Evolutionary conservation across 2,113 vertebrate genomes (phyloP), one percentile per base, ranked within the genome.

Genomic region (Stegostoma tigrinum): DNA sequence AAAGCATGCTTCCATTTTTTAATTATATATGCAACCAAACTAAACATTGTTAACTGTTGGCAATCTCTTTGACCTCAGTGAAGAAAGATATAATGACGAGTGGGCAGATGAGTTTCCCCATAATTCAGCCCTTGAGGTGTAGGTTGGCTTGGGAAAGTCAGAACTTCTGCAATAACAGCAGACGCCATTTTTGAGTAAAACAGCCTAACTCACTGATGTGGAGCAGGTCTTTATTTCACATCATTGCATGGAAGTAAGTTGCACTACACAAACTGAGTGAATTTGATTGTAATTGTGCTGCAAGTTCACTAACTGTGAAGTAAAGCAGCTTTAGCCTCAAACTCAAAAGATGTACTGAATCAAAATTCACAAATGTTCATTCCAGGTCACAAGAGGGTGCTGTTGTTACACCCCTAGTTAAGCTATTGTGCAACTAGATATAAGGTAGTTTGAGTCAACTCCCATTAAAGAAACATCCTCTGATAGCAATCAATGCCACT

Each of bases 381-480:
- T 67, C 64, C n/a, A 66, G 89, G n/a, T 93, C 89, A 93, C 61
- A 66, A 93, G 89, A n/a, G 89, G 89, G 89, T 66, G 89, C 61
- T 66, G 38, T 66, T 38, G 89, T 93, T 38, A 93, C 89, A 93
- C 66, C 89, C 89, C 34, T 93, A 52, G 86, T 89, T 61, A 55
- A 61, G 61, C 61, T 93, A 21, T 66, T 91, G 34, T 64, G 30
- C 34, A 61, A 91, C 61, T 6, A 23, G 61, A 38, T 66, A 66
- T 2, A 38, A 66, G 86, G 34, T 34, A 83, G 34, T 93, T 5
- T 6, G 34, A 91, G 5, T 91, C 89, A 91, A 91, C 15, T 66
- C 27, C 55, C 48, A 19, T 90, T 90, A 64, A 61, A 64, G 52
- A 27, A 55, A 34, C 2, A 67, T 93, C 80, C 80, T 42, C 78